Conservation (phyloP, 2,797 vertebrate genomes). For the Steatocranus sp. region DNA sequence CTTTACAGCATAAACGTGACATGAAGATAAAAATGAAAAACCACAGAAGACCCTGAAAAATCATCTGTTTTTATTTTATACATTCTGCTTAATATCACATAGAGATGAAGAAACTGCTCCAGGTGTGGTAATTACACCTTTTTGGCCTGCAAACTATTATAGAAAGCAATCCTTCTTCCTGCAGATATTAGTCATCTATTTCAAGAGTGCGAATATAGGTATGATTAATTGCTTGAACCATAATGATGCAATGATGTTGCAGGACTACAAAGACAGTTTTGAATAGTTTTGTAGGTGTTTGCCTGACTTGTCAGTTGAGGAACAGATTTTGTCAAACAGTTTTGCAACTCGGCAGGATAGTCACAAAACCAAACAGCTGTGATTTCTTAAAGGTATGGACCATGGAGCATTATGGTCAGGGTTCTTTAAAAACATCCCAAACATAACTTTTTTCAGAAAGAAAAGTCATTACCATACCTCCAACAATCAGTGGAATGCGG, state of each 20-base stretch:
- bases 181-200: neutral
- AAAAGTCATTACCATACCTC: neutral
- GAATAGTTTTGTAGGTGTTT: neutral
- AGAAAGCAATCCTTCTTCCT: neutral
- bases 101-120: neutral
- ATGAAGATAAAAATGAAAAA: neutral
- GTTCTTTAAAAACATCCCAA: neutral
- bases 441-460: neutral
- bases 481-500: slow-evolving; percentile 34
- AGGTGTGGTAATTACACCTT: neutral
- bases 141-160: neutral
- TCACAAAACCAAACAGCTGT: neutral
- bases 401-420: neutral
- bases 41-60: neutral
- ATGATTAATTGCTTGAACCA: neutral
- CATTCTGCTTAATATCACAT: neutral
- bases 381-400: neutral
- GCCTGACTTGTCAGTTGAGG: neutral
- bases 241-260: neutral
- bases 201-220: neutral
- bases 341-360: neutral
- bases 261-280: neutral
- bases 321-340: neutral
- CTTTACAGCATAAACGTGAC: neutral
- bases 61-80: neutral